Percentiles rank a stretch among this genome's conserved stretches.
Conservation (phyloP, 2,888 invertebrate species). For the Rhorus exstirpatorius region DNA sequence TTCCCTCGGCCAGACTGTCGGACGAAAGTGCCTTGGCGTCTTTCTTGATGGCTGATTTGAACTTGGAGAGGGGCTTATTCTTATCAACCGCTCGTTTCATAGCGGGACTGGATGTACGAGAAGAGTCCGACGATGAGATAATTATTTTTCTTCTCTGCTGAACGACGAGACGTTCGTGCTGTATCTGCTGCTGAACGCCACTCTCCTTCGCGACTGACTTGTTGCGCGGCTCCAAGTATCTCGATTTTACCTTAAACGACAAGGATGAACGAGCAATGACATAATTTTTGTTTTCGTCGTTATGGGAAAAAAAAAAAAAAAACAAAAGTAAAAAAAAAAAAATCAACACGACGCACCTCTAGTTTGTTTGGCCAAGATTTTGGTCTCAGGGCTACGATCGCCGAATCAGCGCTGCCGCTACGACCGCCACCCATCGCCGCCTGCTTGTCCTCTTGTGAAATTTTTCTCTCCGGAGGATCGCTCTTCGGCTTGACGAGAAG, state of each 20-base stretch:
- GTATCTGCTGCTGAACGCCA: constrained; percentile 64
- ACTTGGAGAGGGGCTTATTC: constrained; percentile 78
- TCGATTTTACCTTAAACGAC: constrained; percentile 87
- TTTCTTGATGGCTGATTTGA: constrained; percentile 82
- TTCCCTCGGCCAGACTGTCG: constrained; percentile 87
- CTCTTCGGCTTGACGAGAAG: constrained; percentile 82
- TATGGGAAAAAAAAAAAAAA: neutral
- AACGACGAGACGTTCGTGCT: constrained; percentile 80
- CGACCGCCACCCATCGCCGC: constrained; percentile 65
- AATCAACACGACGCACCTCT: constrained; percentile 77
- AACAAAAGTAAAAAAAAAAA: neutral
- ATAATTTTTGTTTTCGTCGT: too few species aligned
- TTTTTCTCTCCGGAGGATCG: constrained; percentile 84
- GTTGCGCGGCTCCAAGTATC: constrained; percentile 89
- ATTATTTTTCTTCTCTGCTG: constrained; percentile 86
- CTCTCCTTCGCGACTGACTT: constrained; percentile 80
- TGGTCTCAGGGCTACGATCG: constrained; percentile 76
- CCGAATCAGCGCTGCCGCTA: constrained; percentile 31
- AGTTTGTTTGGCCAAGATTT: constrained; percentile 85
- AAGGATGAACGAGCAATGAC: too few species aligned
- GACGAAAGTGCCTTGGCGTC: constrained; percentile 86
- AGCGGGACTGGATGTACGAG: constrained; percentile 90
- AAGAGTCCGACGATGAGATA: constrained; percentile 90
- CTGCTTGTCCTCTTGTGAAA: constrained; percentile 79
- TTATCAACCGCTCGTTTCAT: constrained; percentile 86